Evolutionary conservation across 2,888 invertebrate species (phyloP).

Genomic region (Sinohyriopsis cumingii): DNA sequence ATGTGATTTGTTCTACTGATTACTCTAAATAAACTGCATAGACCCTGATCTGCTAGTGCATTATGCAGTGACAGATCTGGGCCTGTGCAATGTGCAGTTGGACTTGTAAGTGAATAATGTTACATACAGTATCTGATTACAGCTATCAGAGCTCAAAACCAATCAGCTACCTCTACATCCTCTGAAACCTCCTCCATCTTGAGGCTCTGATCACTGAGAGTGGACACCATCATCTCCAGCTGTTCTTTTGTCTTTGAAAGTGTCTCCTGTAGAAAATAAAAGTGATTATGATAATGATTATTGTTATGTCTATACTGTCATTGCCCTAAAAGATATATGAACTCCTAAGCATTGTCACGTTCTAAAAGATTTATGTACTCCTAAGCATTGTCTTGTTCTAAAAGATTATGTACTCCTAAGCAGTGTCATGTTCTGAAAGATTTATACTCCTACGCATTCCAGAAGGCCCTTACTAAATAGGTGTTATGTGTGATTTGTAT

Average conservation of each 20-base stretch:
- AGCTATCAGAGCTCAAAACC: not conserved
- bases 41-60: no score
- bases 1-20: no score
- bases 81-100: no score
- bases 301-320: no score
- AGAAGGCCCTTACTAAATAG: no score
- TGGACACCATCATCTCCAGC: conserved; percentile 44
- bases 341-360: no score
- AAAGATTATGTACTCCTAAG: not conserved
- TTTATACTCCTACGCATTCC: no score
- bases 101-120: not conserved
- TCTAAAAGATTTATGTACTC: not conserved
- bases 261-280: conserved; percentile 24
- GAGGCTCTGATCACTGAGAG: conserved; percentile 46
- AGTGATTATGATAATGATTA: not conserved
- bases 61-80: no score
- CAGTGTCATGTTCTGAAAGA: no score
- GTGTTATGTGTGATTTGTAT: no score
- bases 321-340: not conserved
- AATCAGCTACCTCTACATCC: conserved; percentile 53
- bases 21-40: no score
- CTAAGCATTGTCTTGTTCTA: not conserved
- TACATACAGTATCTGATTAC: not conserved
- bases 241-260: conserved; percentile 38
- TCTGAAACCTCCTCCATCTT: conserved; percentile 55